Base-by-base conservation (phyloP, 2,797 vertebrate species). In the Aeoliscus strigatus region DNA sequence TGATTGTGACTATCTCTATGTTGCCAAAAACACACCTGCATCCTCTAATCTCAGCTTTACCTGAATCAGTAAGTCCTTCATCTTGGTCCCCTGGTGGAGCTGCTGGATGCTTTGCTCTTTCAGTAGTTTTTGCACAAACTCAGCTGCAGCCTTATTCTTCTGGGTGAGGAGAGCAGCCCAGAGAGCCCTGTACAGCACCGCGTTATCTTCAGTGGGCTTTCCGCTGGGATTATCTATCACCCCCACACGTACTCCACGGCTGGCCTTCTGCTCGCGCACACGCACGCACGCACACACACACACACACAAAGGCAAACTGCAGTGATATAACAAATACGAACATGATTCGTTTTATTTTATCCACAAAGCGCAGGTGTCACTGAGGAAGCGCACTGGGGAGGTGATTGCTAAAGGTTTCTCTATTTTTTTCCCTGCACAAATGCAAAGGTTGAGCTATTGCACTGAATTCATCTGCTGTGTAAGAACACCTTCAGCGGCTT, bases 151-250 rank as follows among this genome's bases (percentile, higher is more conserved):
- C 61, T 72, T 86, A 58, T 77, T 91, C 81, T 88, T 92, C 80
- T 96, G 94, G 9, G 92, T 98, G 66, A 94, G 86, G 51, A 98
- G 89, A 60, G 92, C 85, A 14, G 91, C 77, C 91, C 93, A 90
- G 77, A 96, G 78, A 71, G 90, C 94, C 80, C 91, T 86, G 74
- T 92, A 92, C 77, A 96, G 65, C 58, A 66, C 55, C 13, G 91
- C 94, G 79, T 84, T 94, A 37, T 93, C 92, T 79, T 93, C 88
- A 5, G 70, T 88, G 79, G 92, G 87, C 77, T 91, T 92, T 76
- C 85, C 85, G 27, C 79, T 69, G 63, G 92, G 94, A 85, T 98
- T 97, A 87, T 89, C 89, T 79, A 98, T 86, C 85, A 97, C 71
- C 14, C 92, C 94, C 26, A 98, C 23, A 14, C 94, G 92, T 40